These are phyloP conservation scores for Apomyelois bistriatella DNA, from an alignment of 2,888 invertebrate genomes.

Conservation along the genomic window DNA sequence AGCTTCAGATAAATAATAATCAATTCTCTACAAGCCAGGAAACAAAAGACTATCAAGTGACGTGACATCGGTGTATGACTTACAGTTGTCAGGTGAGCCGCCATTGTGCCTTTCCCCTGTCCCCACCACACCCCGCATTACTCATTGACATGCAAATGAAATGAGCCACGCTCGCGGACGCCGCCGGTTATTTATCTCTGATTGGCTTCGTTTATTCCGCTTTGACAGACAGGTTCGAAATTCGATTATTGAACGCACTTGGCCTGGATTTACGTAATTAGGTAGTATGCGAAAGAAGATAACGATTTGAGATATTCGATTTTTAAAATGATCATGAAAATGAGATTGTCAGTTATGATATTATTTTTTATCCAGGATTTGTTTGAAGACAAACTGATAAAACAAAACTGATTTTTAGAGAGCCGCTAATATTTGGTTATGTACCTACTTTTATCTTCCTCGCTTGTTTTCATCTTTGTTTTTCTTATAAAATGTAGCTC, in stretches of 20 bases:
- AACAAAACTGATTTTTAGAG: no score
- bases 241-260: conserved; percentile 55
- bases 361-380: no score
- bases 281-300: conserved; percentile 40
- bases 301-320: conserved; percentile 20
- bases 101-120: conserved; percentile 40
- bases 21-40: conserved; percentile 13
- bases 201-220: conserved; percentile 74
- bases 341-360: conserved; percentile 8
- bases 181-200: conserved; percentile 75
- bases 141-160: conserved; percentile 76
- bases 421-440: no score
- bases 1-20: neutral
- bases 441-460: neutral
- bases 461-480: neutral
- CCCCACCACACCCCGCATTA: conserved; percentile 31
- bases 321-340: conserved; percentile 19
- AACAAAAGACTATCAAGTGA: conserved; percentile 21
- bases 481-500: conserved; percentile 1
- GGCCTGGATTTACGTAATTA: conserved; percentile 56
- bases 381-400: no score
- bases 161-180: conserved; percentile 61
- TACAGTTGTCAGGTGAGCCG: conserved; percentile 55
- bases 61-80: conserved; percentile 21
- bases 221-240: conserved; percentile 65